phyloP scores from a whole-genome alignment of 2,888 invertebrate species.

The Megastigmus dorsalis region DNA sequence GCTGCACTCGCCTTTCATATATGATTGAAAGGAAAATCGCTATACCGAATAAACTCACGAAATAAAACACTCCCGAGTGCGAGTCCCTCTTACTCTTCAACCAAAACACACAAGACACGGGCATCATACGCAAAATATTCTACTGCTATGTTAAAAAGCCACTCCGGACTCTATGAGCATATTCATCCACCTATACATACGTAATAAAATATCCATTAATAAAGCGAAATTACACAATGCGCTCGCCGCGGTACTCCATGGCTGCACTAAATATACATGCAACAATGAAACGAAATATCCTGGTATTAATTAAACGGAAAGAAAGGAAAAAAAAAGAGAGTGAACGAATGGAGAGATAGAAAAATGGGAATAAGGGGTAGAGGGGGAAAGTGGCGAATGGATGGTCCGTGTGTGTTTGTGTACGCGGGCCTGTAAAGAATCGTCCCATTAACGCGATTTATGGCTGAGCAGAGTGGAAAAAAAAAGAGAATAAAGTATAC shows the following conservation, averaged over 20 bases:
- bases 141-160: too few species aligned
- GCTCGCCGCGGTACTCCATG: neutral
- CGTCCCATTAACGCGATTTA: constrained; percentile 69
- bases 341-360: neutral
- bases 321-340: too few species aligned
- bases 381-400: neutral
- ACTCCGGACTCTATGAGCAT: too few species aligned
- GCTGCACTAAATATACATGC: neutral
- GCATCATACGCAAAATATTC: neutral
- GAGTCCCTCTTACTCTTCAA: too few species aligned
- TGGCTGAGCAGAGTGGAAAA: constrained; percentile 56
- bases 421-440: constrained; percentile 62
- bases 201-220: neutral
- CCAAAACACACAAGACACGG: too few species aligned
- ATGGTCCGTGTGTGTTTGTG: too few species aligned
- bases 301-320: constrained; percentile 24
- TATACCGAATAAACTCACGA: too few species aligned
- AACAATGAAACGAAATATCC: constrained; percentile 9
- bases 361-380: neutral
- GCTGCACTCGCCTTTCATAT: too few species aligned
- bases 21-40: too few species aligned
- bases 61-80: too few species aligned
- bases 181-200: neutral
- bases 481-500: constrained; percentile 66
- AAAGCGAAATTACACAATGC: constrained; percentile 5